These are phyloP conservation scores for Drosophila birchii DNA, from an alignment of 2,888 invertebrate genomes.

Conservation along the genomic window DNA sequence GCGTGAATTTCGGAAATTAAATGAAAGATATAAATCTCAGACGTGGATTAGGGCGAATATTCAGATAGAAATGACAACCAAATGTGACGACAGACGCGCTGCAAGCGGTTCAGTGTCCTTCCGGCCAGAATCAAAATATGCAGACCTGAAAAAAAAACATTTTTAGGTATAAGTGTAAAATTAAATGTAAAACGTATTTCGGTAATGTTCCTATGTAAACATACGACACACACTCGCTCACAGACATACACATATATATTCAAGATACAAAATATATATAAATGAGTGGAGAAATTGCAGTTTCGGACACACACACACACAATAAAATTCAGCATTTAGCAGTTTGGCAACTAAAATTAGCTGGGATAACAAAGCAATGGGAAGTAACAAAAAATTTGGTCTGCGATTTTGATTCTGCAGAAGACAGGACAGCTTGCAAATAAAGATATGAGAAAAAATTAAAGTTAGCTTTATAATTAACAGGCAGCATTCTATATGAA, in stretches of 20 bases:
- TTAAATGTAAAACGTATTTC: constrained; percentile 81
- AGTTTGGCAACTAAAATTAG: constrained; percentile 62
- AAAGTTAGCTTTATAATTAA: constrained; percentile 77
- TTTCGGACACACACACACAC: constrained; percentile 61
- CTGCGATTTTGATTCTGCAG: constrained; percentile 35
- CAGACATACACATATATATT: constrained; percentile 34
- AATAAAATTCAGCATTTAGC: constrained; percentile 72
- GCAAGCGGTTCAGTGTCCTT: constrained; percentile 47
- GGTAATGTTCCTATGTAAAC: constrained; percentile 84
- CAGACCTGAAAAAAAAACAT: constrained; percentile 45
- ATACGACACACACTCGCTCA: constrained; percentile 48
- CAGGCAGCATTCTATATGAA: constrained; percentile 82
- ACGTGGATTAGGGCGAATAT: constrained; percentile 39
- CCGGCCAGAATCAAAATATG: constrained; percentile 32
- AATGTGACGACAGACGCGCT: constrained; percentile 58
- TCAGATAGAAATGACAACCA: constrained; percentile 39
- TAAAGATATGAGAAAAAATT: constrained; percentile 16
- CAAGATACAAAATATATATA: constrained; percentile 51
- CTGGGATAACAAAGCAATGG: constrained; percentile 36
- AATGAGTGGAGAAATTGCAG: constrained; percentile 52
- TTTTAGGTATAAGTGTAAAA: constrained; percentile 83
- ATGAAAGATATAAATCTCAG: constrained; percentile 50
- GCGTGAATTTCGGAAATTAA: constrained; percentile 73
- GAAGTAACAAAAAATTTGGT: constrained; percentile 31
- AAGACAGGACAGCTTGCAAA: constrained; percentile 45